Evolutionary conservation across 2,888 invertebrate genomes (phyloP), one percentile per base, ranked within the genome.

Genomic region (Sarcophaga subvicina): DNA sequence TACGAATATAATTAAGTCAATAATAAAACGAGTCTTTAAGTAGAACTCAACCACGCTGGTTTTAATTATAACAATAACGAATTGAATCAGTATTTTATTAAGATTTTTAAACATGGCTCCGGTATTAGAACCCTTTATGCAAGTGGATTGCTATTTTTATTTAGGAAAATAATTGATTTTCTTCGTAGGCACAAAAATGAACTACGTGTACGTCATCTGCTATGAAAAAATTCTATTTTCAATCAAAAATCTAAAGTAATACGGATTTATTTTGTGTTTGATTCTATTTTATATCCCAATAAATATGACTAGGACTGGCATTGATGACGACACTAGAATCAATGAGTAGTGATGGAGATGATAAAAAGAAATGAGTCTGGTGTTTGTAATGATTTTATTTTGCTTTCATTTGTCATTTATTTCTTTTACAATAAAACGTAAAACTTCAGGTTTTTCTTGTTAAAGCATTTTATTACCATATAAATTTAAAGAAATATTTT

Each of bases 401-500:
- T 69, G 47, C 60, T 60, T 71, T 59, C 27, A 8, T 54, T 69
- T 2, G 4, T n/a, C 22, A 71, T 60, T 77, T 25, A 6, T 37
- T 82, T 70, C 70, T 59, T 59, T 71, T 47, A 77, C 27, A 77
- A 27, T 6, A 47, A 71, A 76, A 70, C 45, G 62, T 25, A 64
- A 45, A 64, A 75, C 78, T 73, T 73, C 85, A 81, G 80, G 85
- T 85, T 82, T 85, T 79, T 75, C 79, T 86, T 75, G 85, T 86
- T 86, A 75, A 45, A 63, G 64, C 14, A 59, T 72, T 82, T 79
- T 79, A 82, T 79, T 82, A 76, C 63, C 70, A 64, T 59, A 60
- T 37, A 67, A 27, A 62, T 76, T 77, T 73, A 27, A 14, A 14
- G 2, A 17, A 64, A 47, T 70, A 8, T 62, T 73, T 60, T 60